These are phyloP conservation scores for Cinara cedri DNA, from an alignment of 2,888 invertebrate genomes.

Conservation along the genomic window DNA sequence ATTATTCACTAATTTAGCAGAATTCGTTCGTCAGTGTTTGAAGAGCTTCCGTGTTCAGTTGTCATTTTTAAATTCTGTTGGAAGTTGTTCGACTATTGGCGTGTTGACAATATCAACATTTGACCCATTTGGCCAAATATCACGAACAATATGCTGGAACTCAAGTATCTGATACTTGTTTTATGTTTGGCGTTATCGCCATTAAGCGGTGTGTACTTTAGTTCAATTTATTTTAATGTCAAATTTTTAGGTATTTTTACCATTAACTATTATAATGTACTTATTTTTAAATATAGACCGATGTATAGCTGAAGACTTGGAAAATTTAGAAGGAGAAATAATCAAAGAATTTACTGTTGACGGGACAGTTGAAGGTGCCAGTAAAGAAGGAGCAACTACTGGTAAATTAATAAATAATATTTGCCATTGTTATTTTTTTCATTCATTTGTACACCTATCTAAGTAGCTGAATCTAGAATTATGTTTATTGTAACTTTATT, in stretches of 20 bases:
- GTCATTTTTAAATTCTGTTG: no score
- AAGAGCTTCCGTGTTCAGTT: not conserved
- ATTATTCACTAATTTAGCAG: not conserved
- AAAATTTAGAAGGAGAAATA: slow-evolving; percentile 52
- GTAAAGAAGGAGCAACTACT: slow-evolving; percentile 86
- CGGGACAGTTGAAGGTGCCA: slow-evolving; percentile 77
- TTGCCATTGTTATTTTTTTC: not conserved
- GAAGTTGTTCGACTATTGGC: no score
- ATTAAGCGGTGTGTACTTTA: not conserved
- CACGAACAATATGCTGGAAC: slow-evolving; percentile 18
- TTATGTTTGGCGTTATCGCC: slow-evolving; percentile 14
- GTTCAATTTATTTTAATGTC: not conserved
- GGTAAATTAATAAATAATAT: slow-evolving; percentile 66
- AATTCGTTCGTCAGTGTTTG: not conserved
- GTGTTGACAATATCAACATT: not conserved
- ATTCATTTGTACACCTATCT: no score
- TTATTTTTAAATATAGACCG: not conserved
- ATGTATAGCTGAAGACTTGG: slow-evolving; percentile 40
- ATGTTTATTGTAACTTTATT: no score
- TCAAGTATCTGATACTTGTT: slow-evolving; percentile 45
- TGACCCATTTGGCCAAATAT: not conserved
- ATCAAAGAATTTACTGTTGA: slow-evolving; percentile 70
- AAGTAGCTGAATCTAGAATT: no score
- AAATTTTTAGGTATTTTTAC: not conserved
- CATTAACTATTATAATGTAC: no score